phyloP scores from a whole-genome alignment of 2,888 invertebrate species.

The Metacarcinus magister region DNA sequence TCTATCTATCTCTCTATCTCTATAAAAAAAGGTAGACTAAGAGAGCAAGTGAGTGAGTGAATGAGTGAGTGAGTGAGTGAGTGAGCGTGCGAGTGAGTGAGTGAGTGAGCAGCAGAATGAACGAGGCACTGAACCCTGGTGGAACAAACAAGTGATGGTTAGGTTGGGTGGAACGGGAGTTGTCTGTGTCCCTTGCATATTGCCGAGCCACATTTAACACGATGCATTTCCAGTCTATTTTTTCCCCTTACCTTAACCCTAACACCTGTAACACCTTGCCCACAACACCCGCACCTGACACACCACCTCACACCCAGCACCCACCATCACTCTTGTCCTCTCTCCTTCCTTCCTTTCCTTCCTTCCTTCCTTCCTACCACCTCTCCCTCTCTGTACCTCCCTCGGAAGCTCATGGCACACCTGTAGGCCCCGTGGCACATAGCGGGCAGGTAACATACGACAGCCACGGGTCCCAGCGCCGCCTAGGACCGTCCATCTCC shows the following conservation, averaged over 20 bases:
- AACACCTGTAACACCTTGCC: neutral
- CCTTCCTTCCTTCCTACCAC: neutral
- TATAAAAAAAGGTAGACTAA: neutral
- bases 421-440: neutral
- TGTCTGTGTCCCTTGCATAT: neutral
- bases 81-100: neutral
- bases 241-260: neutral
- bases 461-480: neutral
- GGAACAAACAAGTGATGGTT: neutral
- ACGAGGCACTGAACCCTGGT: neutral
- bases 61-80: neutral
- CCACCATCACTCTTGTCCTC: neutral
- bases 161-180: neutral
- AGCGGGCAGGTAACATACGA: constrained; percentile 6
- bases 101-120: neutral
- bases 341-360: neutral
- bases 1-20: constrained; percentile 35
- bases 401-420: neutral
- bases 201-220: neutral
- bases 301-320: neutral
- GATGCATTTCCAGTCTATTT: neutral
- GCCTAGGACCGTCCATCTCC: constrained; percentile 21
- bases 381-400: constrained; percentile 6
- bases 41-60: neutral
- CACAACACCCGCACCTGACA: neutral